Base-by-base conservation (phyloP, 2,113 vertebrate species). In the Aldabrachelys gigantea region DNA sequence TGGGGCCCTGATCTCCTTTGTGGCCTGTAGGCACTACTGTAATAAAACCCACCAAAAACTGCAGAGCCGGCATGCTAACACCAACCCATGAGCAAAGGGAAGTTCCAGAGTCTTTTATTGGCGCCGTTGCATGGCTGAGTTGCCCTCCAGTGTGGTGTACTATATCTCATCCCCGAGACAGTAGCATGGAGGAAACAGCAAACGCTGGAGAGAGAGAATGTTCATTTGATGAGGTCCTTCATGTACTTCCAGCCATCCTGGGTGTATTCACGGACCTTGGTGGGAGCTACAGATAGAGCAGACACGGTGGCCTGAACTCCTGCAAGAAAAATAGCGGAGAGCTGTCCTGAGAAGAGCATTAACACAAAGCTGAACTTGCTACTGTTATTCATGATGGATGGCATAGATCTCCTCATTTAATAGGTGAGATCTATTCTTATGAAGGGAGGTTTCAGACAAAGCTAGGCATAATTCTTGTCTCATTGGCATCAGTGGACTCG, bases 151-250 rank as follows among this genome's bases (percentile, higher is more conserved):
- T 35, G 79, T 22, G 24, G 27, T 0, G 69, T 41, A 21, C 35
- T 65, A 16, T 1, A 35, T 25, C 17, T 38, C n/a, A 81, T 35
- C 69, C 85, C 83, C 21, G 35, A 85, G 81, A 29, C 87, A 65
- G 4, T 0, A 3, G 56, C 38, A 89, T 6, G 41, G 79, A 88
- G 87, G 62, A 69, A 90, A 88, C 3, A 41, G 4, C 9, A 41
- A 85, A 0, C 44, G 35, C 35, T 41, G 87, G 22, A 86, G 82
- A 88, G 22, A 86, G 83, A 89, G 82, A 0, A 0, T 1, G 16
- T n/a, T 99, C 97, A 99, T 95, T 99, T 99, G 92, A 96, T 76
- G 21, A 98, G 98, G 21, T 99, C 98, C 95, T 99, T 99, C 82
- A 99, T 8, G 0, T 99, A 99, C 41, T 99, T 98, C 97, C 99